Conservation (phyloP, 2,113 vertebrate species). For the Psephotus haematonotus region DNA sequence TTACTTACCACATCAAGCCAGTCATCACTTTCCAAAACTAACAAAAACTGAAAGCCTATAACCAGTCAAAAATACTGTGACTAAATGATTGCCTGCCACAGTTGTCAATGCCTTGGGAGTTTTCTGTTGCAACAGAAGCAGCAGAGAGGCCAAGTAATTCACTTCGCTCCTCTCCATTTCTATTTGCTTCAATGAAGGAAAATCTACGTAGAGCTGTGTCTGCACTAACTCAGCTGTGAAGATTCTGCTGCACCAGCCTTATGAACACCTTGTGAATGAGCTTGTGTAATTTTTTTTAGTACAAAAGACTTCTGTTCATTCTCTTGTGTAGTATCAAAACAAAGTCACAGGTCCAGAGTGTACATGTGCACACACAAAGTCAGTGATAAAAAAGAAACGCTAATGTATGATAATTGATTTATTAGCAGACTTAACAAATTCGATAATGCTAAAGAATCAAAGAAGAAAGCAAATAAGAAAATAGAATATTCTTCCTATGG, state of each 20-base stretch:
- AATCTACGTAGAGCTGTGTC: background rate
- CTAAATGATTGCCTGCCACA: background rate
- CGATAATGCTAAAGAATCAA: background rate
- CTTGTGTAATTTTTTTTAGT: background rate
- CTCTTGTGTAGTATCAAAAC: background rate
- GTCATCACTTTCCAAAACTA: background rate
- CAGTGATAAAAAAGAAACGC: background rate
- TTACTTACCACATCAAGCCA: background rate
- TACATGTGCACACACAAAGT: fast-evolving
- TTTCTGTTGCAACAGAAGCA: background rate
- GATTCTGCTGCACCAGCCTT: background rate
- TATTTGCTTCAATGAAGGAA: background rate
- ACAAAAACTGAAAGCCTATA: background rate
- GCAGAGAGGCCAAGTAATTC: background rate
- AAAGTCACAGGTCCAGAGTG: background rate
- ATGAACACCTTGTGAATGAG: background rate
- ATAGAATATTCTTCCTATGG: background rate
- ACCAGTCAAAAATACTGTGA: background rate
- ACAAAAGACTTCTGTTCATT: background rate
- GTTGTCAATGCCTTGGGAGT: background rate
- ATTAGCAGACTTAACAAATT: background rate
- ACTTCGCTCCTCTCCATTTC: background rate
- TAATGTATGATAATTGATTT: background rate
- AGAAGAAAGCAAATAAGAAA: background rate
- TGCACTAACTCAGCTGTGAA: background rate